Evolutionary conservation across 2,888 invertebrate genomes (phyloP), one percentile per base, ranked within the genome.

Genomic region (Hemistola chrysoprasaria): DNA sequence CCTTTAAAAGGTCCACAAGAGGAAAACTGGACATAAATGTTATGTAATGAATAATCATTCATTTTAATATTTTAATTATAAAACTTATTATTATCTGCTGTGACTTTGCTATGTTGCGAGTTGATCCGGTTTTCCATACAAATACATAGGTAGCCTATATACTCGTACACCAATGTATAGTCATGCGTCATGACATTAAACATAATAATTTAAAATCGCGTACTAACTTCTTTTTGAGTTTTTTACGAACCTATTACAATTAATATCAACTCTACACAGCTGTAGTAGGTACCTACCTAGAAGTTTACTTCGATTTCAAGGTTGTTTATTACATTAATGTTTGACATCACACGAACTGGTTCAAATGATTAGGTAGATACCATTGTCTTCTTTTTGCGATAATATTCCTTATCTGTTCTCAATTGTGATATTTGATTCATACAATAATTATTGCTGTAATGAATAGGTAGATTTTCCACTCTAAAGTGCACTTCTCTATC

Each of bases 381-480:
- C 34, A 36, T 42, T 47, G 41, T 42, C 34, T 47, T 42, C 33
- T 40, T 37, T 33, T 38, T 34, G 21, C 21, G 25, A 40, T 34
- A 46, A 11, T 23, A 21, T 27, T n/a, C n/a, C n/a, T n/a, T 6
- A n/a, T 9, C 9, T 31, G 33, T n/a, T n/a, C 16, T 11, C 8
- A 11, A 38, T 30, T 25, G 30, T 37, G 21, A 27, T 27, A 2
- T 2, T 16, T 16, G 4, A 3, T 16, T 16, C n/a, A n/a, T n/a
- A n/a, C n/a, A n/a, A n/a, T n/a, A n/a, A n/a, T n/a, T n/a, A n/a
- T n/a, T n/a, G n/a, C n/a, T n/a, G n/a, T n/a, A n/a, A n/a, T n/a
- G n/a, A n/a, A n/a, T n/a, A n/a, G n/a, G n/a, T n/a, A n/a, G n/a
- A n/a, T n/a, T n/a, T n/a, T n/a, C n/a, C n/a, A n/a, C n/a, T n/a